phyloP scores from a whole-genome alignment of 2,888 invertebrate genomes.

The Ernsta delagoae region DNA sequence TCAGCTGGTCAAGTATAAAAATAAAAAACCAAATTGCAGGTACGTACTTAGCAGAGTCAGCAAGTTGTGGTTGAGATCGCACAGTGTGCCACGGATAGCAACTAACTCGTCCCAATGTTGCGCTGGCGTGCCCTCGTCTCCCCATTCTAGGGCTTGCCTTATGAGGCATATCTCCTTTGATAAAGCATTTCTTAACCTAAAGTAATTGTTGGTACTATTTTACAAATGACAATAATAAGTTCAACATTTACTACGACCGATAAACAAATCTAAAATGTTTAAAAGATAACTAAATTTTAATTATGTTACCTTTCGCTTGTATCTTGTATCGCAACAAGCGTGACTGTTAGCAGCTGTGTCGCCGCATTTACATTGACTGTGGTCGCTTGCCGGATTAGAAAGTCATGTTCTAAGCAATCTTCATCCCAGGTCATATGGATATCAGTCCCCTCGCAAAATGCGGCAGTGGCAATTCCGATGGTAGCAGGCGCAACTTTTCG shows the following conservation, averaged over 20 bases:
- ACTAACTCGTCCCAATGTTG: conserved; percentile 80
- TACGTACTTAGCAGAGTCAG: conserved; percentile 68
- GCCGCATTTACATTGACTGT: conserved; percentile 83
- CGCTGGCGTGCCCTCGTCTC: conserved; percentile 74
- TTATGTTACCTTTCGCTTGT: conserved; percentile 72
- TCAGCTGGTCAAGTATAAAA: no score
- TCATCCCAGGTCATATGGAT: conserved; percentile 55
- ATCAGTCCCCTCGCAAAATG: conserved; percentile 59
- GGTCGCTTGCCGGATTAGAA: conserved; percentile 81
- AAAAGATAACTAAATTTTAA: neutral
- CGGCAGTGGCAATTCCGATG: conserved; percentile 60
- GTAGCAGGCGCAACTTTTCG: conserved; percentile 59
- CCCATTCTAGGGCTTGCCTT: conserved; percentile 78
- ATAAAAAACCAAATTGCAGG: neutral
- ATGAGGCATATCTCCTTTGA: conserved; percentile 75
- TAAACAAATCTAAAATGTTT: no score
- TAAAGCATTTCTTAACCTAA: conserved; percentile 71
- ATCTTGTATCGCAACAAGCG: conserved; percentile 82
- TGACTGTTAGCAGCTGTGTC: conserved; percentile 81
- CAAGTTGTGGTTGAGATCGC: conserved; percentile 75
- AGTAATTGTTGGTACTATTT: neutral
- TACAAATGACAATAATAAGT: neutral
- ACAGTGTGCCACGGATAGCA: conserved; percentile 69
- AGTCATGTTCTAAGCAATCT: conserved; percentile 76
- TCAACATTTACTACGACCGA: no score